These are phyloP conservation scores for Tonatia bakeri DNA, from an alignment of 2,113 vertebrate species.

Conservation along the genomic window DNA sequence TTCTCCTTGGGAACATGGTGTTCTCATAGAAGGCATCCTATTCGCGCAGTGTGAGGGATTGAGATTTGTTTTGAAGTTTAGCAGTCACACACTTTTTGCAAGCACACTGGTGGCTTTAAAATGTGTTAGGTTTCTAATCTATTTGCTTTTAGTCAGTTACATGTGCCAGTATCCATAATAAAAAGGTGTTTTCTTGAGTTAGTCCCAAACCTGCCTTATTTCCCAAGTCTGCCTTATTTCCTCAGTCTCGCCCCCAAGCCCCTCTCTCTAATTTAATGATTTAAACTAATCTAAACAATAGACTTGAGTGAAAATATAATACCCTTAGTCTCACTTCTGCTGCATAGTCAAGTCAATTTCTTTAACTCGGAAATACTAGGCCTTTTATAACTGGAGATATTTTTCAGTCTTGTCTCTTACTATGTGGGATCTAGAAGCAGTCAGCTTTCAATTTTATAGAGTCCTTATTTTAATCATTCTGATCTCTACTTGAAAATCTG, in stretches of 20 bases:
- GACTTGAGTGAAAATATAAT: background rate
- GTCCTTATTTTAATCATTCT: background rate
- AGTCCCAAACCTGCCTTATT: background rate
- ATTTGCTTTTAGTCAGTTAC: background rate
- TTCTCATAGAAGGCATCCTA: background rate
- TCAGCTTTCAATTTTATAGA: background rate
- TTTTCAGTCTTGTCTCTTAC: background rate
- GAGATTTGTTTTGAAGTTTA: background rate
- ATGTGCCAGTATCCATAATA: background rate
- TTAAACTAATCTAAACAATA: conserved; percentile 10
- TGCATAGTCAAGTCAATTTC: background rate
- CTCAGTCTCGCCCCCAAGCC: background rate
- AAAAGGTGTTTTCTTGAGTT: background rate
- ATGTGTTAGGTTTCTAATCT: background rate
- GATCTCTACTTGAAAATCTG: background rate
- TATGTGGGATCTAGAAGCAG: background rate
- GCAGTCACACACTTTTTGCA: background rate
- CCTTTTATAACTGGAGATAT: background rate
- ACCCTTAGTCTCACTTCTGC: background rate
- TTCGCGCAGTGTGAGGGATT: background rate
- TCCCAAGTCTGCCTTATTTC: background rate
- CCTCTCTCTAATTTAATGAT: background rate
- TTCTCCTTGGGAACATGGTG: background rate
- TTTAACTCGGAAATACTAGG: background rate
- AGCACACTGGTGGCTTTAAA: background rate